Base-by-base conservation (phyloP, 2,888 invertebrate species). In the Eumerus sabulonum region DNA sequence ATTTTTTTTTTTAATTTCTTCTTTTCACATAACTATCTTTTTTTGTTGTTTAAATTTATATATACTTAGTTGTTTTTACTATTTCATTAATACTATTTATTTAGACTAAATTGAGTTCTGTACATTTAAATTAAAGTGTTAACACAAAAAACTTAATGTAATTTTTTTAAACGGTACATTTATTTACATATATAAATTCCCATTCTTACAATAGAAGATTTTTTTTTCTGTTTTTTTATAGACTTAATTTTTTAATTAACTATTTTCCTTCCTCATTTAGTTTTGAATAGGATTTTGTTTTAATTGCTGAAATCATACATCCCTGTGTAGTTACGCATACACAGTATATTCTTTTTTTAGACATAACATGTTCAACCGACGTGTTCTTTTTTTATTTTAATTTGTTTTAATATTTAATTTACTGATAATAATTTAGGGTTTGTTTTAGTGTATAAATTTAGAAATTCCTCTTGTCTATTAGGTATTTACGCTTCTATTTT, bases 371-470 rank as follows among this genome's bases (percentile, higher is more conserved):
- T 56, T 76, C 72, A 74, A 71, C n/a, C 67, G 79, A 73, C 70
- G 68, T 62, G 68, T 62, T 82, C 77, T 82, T 76, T 76, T 62
- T 76, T 62, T 51, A 16, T 68, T 45, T 53, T 68, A 4, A 54
- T 51, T 50, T 47, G 53, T 59, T 79, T 81, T 70, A 73, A 82
- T 66, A 7, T 27, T 27, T 27, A 27, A 27, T 27, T 27, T 7
- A 27, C 81, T 67, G 76, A 81, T 76, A 82, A 81, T 76, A 82
- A 67, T 60, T 68, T 81, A 76, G 47, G 71, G 72, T 27, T 27
- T 27, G 64, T 68, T 66, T 74, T 74, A 40, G 72, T 74, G 79
- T 79, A 81, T 76, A 76, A 76, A 76, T 79, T 79, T 79, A 79
- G 74, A 79, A 79, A 79, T 79, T 79, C 79, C 74, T 74, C 74